phyloP scores from a whole-genome alignment of 2,797 vertebrate species.

The Sebastes steindachneri region DNA sequence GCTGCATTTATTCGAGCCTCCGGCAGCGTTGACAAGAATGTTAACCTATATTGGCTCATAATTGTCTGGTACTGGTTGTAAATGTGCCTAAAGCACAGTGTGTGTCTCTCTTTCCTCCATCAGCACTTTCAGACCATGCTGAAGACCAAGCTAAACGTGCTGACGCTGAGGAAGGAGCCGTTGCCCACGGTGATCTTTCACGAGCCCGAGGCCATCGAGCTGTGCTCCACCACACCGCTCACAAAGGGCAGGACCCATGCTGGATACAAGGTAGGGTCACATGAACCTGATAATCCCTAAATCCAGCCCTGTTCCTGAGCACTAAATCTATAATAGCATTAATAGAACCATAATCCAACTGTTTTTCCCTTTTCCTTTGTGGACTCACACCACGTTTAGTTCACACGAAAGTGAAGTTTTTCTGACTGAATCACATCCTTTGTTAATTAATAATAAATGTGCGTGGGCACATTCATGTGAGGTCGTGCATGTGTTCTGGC shows the following conservation, averaged over 20 bases:
- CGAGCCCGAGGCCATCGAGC: constrained; percentile 97
- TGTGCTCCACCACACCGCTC: constrained; percentile 93
- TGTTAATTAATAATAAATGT: constrained; percentile 23
- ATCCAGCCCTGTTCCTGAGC: constrained; percentile 38
- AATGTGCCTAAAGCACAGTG: constrained; percentile 19
- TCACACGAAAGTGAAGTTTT: constrained; percentile 21
- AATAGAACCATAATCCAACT: constrained; percentile 53
- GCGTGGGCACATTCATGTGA: background rate
- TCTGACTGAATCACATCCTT: constrained; percentile 26
- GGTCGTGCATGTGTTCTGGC: constrained; percentile 15
- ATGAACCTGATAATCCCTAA: constrained; percentile 55
- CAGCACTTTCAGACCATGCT: constrained; percentile 99
- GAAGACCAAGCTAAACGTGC: constrained; percentile 98
- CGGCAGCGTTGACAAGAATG: background rate
- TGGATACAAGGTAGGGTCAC: constrained; percentile 92
- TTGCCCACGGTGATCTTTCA: constrained; percentile 97
- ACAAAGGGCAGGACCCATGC: constrained; percentile 89
- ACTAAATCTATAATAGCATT: constrained; percentile 63
- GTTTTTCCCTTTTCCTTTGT: constrained; percentile 30
- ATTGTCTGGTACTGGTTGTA: background rate
- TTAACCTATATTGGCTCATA: background rate
- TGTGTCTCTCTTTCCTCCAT: constrained; percentile 26
- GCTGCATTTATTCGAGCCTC: background rate
- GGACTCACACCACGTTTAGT: constrained; percentile 23
- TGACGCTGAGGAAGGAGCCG: constrained; percentile 96